phyloP scores from a whole-genome alignment of 2,797 vertebrate species.

The Siniperca obscura region DNA sequence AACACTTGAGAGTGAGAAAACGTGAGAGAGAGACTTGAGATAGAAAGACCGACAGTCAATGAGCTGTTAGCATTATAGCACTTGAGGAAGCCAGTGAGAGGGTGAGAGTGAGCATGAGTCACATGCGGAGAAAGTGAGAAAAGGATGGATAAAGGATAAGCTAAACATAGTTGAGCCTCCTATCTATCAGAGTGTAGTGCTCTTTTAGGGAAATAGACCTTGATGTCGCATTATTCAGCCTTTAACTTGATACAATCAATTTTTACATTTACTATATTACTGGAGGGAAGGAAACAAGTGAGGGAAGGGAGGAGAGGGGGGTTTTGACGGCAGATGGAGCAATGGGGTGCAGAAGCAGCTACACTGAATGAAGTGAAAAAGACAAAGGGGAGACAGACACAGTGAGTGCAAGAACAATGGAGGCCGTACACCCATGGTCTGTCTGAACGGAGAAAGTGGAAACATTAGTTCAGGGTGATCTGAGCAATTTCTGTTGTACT shows the following conservation, averaged over 20 bases:
- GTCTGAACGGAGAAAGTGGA: conserved; percentile 27
- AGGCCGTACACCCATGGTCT: conserved; percentile 2
- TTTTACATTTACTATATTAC: neutral
- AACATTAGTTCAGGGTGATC: conserved; percentile 67
- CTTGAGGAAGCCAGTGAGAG: conserved; percentile 7
- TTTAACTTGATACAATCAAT: neutral
- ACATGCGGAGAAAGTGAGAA: neutral
- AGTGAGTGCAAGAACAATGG: neutral
- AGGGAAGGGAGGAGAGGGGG: neutral
- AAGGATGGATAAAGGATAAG: conserved; percentile 8
- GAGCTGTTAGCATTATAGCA: conserved; percentile 30
- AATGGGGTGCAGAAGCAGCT: neutral
- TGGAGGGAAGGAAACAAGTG: neutral
- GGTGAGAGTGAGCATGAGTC: neutral
- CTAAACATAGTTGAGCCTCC: neutral
- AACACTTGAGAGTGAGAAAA: conserved; percentile 34
- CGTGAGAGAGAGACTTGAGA: conserved; percentile 12
- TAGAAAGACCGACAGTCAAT: conserved; percentile 24
- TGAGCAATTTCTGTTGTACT: conserved; percentile 50
- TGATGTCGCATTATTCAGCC: neutral
- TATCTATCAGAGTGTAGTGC: neutral
- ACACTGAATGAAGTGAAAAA: conserved; percentile 1
- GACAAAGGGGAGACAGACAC: conserved; percentile 8
- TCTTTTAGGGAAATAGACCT: neutral
- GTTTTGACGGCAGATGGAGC: neutral